A percentile compares a stretch with the other conserved stretches of the same genome.
Conservation (phyloP, 2,888 invertebrate genomes). For the Platerodrilus igneus region DNA sequence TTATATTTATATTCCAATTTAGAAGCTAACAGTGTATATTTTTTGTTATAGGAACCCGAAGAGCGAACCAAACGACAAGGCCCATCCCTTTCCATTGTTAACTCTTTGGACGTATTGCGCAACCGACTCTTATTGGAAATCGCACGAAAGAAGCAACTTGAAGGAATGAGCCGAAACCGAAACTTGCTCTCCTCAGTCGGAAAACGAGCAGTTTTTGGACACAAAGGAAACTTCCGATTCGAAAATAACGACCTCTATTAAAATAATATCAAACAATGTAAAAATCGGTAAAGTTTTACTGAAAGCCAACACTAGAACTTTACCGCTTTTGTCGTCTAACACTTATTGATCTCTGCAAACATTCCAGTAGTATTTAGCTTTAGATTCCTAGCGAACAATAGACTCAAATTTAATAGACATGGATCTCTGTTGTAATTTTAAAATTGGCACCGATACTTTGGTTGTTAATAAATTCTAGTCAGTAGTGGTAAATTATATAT, state of each 20-base stretch:
- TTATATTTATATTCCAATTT: no score
- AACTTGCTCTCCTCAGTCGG: conserved; percentile 72
- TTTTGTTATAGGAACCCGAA: conserved; percentile 18
- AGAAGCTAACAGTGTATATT: no score
- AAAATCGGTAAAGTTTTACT: no score
- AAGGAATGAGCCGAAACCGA: conserved; percentile 69
- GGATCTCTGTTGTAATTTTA: conserved; percentile 6
- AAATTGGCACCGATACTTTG: no score
- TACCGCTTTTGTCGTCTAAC: no score
- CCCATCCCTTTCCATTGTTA: conserved; percentile 77
- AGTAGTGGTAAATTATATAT: conserved; percentile 10
- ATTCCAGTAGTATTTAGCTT: conserved; percentile 17
- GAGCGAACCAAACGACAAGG: conserved; percentile 20
- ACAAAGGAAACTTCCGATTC: conserved; percentile 28
- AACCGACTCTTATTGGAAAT: conserved; percentile 77
- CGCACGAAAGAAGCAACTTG: conserved; percentile 75
- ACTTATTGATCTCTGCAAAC: conserved; percentile 21
- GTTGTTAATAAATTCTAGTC: conserved; percentile 16
- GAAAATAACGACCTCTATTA: conserved; percentile 34
- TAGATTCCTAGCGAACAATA: conserved; percentile 11
- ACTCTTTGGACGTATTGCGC: conserved; percentile 80
- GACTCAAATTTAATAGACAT: no score
- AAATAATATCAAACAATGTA: conserved; percentile 11
- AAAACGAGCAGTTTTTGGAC: conserved; percentile 53
- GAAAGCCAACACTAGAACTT: no score